phyloP scores from a whole-genome alignment of 2,797 vertebrate genomes.

The Menidia menidia region DNA sequence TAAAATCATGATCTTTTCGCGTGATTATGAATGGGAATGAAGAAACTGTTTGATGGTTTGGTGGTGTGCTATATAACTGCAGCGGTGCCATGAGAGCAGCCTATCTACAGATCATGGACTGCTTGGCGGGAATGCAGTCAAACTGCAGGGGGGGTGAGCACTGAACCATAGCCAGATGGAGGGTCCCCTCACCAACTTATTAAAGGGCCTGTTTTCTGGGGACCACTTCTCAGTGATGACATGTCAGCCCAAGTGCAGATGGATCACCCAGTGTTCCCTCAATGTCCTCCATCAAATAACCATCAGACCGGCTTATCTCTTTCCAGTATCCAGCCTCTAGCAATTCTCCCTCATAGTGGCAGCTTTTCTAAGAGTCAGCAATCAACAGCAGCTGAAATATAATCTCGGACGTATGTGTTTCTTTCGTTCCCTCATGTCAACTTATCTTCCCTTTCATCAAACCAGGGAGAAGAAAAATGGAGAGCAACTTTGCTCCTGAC shows the following conservation, averaged over 20 bases:
- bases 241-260: constrained; percentile 60
- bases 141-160: constrained; percentile 19
- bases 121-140: constrained; percentile 1
- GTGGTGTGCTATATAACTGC: background rate
- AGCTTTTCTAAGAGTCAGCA: constrained; percentile 46
- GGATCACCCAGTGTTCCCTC: constrained; percentile 49
- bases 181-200: constrained; percentile 33
- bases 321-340: constrained; percentile 22
- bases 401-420: constrained; percentile 26
- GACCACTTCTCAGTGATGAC: constrained; percentile 61
- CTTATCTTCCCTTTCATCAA: constrained; percentile 43
- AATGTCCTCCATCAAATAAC: constrained; percentile 50
- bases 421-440: constrained; percentile 11
- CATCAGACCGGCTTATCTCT: constrained; percentile 32
- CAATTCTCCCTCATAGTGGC: constrained; percentile 47
- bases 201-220: constrained; percentile 32
- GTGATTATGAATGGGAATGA: background rate
- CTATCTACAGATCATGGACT: background rate
- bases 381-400: constrained; percentile 61
- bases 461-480: constrained; percentile 35
- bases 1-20: background rate
- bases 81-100: background rate
- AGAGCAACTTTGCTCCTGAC: constrained; percentile 23
- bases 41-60: background rate
- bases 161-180: constrained; percentile 51